Percentiles rank a stretch among this genome's conserved stretches.
Evolutionary conservation across 1,140 invertebrate genomes (phyloP).

Genomic region (Megalopta genalis): DNA sequence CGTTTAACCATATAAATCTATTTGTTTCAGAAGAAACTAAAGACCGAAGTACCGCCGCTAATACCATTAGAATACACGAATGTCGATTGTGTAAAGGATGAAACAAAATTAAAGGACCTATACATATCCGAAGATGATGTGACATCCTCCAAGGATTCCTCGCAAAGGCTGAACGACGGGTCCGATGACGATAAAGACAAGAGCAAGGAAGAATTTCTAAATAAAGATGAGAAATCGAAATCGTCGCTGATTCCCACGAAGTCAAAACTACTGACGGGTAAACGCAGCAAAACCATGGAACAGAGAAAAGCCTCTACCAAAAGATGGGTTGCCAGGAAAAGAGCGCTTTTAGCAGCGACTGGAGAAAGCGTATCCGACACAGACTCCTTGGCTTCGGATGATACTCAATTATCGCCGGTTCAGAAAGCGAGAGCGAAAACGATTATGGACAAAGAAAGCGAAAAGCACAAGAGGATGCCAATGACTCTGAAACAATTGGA

Average conservation of each 20-base stretch:
- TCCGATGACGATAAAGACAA: slow-evolving; percentile 13
- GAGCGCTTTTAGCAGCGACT: slow-evolving; percentile 72
- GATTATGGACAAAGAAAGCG: slow-evolving; percentile 70
- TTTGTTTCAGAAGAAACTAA: slow-evolving; percentile 56
- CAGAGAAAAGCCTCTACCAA: slow-evolving; percentile 73
- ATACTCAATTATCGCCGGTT: slow-evolving; percentile 73
- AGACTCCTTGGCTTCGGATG: slow-evolving; percentile 71
- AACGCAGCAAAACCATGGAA: slow-evolving; percentile 69
- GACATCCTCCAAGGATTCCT: slow-evolving; percentile 59
- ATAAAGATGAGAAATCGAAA: slow-evolving; percentile 35
- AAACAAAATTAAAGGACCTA: slow-evolving; percentile 26
- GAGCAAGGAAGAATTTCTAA: slow-evolving; percentile 20
- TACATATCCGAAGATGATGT: slow-evolving; percentile 51
- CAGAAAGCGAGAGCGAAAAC: slow-evolving; percentile 74
- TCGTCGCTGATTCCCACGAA: slow-evolving; percentile 32
- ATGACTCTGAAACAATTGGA: slow-evolving; percentile 69
- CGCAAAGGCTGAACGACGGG: slow-evolving; percentile 13
- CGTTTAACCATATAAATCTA: not conserved
- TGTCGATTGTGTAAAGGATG: not conserved
- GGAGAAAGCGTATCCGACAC: slow-evolving; percentile 73
- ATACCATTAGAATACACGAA: slow-evolving; percentile 37
- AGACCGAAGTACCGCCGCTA: slow-evolving; percentile 25
- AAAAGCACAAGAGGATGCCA: slow-evolving; percentile 60
- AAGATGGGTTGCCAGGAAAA: slow-evolving; percentile 77
- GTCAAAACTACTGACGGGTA: slow-evolving; percentile 43